Evolutionary conservation across 2,797 vertebrate species (phyloP).

Genomic region (Bradypodion pumilum): DNA sequence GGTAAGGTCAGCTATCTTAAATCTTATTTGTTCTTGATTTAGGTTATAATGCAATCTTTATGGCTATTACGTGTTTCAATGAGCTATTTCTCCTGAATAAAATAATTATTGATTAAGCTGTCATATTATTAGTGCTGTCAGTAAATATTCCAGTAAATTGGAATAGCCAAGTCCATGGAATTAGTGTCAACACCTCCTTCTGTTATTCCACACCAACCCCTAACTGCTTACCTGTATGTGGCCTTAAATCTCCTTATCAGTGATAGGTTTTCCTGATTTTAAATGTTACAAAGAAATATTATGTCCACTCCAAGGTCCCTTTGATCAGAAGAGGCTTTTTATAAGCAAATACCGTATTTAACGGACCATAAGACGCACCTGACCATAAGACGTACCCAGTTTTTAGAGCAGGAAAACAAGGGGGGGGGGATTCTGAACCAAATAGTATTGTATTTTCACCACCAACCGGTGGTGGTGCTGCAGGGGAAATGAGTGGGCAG

Average conservation of each 20-base stretch:
- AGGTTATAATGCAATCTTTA: background rate
- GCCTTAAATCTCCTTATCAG: background rate
- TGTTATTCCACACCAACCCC: background rate
- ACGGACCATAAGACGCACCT: too few relatives aligned
- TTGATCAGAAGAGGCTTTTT: background rate
- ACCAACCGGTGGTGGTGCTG: too few relatives aligned
- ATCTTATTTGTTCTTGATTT: conserved; percentile 17
- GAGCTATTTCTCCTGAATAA: background rate
- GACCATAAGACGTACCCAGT: too few relatives aligned
- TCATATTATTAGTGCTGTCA: background rate
- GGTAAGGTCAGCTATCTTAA: conserved; percentile 78
- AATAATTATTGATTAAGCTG: background rate
- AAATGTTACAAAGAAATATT: background rate
- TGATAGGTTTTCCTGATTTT: background rate
- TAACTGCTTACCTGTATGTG: background rate
- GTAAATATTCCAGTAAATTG: background rate
- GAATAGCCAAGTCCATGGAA: background rate
- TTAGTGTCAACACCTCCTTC: background rate
- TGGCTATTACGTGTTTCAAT: too few relatives aligned
- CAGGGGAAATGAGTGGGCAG: too few relatives aligned
- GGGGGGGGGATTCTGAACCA: too few relatives aligned
- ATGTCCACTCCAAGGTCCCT: too few relatives aligned
- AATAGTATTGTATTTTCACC: too few relatives aligned
- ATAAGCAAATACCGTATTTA: background rate
- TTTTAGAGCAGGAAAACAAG: too few relatives aligned